Evolutionary conservation across 2,113 vertebrate species (phyloP).

Genomic region (Corvus hawaiiensis): DNA sequence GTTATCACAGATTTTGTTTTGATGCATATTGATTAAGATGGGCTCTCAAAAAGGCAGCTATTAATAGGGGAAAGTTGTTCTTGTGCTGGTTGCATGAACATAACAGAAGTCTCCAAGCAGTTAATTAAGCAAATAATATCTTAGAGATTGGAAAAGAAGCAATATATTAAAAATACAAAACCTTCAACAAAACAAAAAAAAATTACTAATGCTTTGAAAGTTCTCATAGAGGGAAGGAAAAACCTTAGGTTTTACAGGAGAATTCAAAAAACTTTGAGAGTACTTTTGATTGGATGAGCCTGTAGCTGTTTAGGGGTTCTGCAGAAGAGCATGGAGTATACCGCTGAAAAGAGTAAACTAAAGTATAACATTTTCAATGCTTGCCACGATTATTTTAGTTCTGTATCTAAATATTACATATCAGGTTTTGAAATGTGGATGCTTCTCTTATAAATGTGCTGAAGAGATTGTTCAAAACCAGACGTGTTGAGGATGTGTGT

Average conservation of each 20-base stretch:
- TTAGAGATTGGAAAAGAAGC: not conserved
- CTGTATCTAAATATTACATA: not conserved
- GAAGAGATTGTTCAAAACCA: not conserved
- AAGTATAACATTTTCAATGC: not conserved
- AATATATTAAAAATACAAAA: not conserved
- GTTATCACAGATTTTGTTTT: not conserved
- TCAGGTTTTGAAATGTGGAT: not conserved
- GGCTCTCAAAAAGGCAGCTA: not conserved
- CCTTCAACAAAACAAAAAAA: not conserved
- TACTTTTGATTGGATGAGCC: not conserved
- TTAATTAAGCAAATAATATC: not conserved
- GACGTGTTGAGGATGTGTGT: not conserved
- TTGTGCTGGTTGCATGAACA: not conserved
- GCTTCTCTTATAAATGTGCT: not conserved
- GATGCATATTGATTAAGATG: not conserved
- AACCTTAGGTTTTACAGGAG: not conserved
- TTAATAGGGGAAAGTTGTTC: not conserved
- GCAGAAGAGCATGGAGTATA: not conserved
- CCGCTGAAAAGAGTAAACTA: not conserved
- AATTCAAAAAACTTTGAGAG: not conserved
- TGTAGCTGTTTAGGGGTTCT: not conserved
- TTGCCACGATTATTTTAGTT: not conserved
- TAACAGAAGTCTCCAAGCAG: not conserved
- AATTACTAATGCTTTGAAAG: not conserved
- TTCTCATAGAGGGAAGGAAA: not conserved